Base-by-base conservation (phyloP, 1,140 invertebrate species). In the Papilio xuthus region DNA sequence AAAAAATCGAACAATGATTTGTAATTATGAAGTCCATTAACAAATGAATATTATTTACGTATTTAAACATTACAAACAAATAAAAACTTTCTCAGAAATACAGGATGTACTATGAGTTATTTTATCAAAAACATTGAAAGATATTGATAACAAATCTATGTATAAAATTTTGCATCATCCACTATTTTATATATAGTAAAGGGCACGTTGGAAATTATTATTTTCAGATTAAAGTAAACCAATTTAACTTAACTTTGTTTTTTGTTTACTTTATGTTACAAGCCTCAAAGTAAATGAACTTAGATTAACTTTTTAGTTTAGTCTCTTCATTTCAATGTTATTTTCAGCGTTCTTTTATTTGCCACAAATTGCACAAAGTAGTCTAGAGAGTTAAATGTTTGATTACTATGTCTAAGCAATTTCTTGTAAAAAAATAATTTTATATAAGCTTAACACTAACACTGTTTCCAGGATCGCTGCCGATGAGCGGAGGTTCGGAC, bases 401-500 rank as follows among this genome's bases (percentile, higher is more conserved):
- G 7, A 20, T 23, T 56, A 56, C 53, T 20, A 56, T 23, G n/a
- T 4, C 28, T 15, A 2, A 28, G 4, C 10, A 63, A 67, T 18
- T 53, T n/a, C n/a, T 6, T 7, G n/a, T n/a, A 6, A 15, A 37
- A 6, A 37, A n/a, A 20, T 20, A 50, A 50, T 12, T 50, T 50
- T 18, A 60, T 15, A 6, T 32, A 12, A 7, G 60, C 13, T 28
- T 0, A 60, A 26, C 12, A 60, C 23, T 12, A 26, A 60, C 12
- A 60, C 56, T 60, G 9, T 28, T 89, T 88, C 10, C 89, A 93
- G 92, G 85, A 77, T 91, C 92, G 0, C 67, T 92, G 0, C 90
- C 92, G 1, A 92, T 93, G 90, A 84, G 77, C 2, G 92, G 90
- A 4, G 90, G 89, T 0, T 88, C 89, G 0, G 90, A 93, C 47